These are phyloP conservation scores for Drosophila gunungcola DNA, from an alignment of 1,140 invertebrate genomes.

Conservation along the genomic window DNA sequence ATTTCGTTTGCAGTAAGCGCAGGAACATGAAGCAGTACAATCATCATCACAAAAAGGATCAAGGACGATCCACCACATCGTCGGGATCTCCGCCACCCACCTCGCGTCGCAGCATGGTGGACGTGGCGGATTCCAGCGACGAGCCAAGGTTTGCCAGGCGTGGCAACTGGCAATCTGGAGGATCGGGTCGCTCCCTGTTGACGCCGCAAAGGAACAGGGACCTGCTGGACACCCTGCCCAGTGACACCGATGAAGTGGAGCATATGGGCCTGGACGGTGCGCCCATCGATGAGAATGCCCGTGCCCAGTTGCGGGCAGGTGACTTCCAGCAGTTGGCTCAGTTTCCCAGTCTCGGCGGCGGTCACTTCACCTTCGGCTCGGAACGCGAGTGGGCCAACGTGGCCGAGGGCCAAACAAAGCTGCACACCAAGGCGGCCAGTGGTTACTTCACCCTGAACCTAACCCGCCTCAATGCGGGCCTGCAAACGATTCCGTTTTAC, in stretches of 20 bases:
- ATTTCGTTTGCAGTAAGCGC: slow-evolving; percentile 55
- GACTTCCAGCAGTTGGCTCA: slow-evolving; percentile 73
- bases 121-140: slow-evolving; percentile 80
- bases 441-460: slow-evolving; percentile 76
- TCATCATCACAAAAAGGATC: slow-evolving; percentile 50
- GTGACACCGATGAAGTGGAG: slow-evolving; percentile 61
- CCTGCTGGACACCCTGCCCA: slow-evolving; percentile 50
- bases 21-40: slow-evolving; percentile 75
- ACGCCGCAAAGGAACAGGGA: slow-evolving; percentile 63
- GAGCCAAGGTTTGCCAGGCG: slow-evolving; percentile 67
- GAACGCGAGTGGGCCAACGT: slow-evolving; percentile 77
- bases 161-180: slow-evolving; percentile 46
- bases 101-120: slow-evolving; percentile 66
- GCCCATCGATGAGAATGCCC: slow-evolving; percentile 61
- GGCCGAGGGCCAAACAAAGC: slow-evolving; percentile 55
- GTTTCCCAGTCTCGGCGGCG: slow-evolving; percentile 65
- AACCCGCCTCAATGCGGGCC: slow-evolving; percentile 58
- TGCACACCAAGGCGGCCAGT: slow-evolving; percentile 58
- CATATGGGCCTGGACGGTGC: slow-evolving; percentile 47
- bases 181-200: slow-evolving; percentile 19
- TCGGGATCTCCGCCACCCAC: slow-evolving; percentile 67
- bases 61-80: slow-evolving; percentile 60
- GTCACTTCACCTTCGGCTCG: slow-evolving; percentile 72
- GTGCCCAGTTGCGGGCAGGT: slow-evolving; percentile 70
- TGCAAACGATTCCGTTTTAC: slow-evolving; percentile 80